Percentiles rank a stretch among this genome's conserved stretches.
phyloP scores from a whole-genome alignment of 1,140 invertebrate species.

The Ganaspis sp. region DNA sequence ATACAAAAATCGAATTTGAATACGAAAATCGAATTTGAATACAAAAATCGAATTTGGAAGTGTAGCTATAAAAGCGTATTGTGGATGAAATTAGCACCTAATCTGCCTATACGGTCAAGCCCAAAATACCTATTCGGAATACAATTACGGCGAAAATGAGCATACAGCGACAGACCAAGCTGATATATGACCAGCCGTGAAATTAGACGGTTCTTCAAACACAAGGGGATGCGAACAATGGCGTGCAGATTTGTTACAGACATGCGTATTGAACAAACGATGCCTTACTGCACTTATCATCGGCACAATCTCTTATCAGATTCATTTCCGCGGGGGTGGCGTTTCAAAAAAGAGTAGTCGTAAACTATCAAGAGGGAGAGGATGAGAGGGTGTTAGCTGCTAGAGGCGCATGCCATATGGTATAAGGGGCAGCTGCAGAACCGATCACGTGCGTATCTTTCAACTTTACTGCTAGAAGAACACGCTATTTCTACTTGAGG shows the following conservation, averaged over 20 bases:
- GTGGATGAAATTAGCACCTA: slow-evolving; percentile 35
- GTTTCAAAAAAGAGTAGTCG: slow-evolving; percentile 25
- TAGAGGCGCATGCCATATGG: slow-evolving; percentile 17
- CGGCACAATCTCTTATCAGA: slow-evolving; percentile 30
- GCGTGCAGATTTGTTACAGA: slow-evolving; percentile 23
- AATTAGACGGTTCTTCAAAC: slow-evolving; percentile 24
- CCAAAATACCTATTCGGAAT: neutral
- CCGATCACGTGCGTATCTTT: slow-evolving; percentile 17
- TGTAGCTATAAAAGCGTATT: no score
- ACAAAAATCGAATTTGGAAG: no score
- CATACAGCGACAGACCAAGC: neutral
- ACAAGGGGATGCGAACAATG: slow-evolving; percentile 9
- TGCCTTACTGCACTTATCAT: slow-evolving; percentile 13
- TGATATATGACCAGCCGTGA: slow-evolving; percentile 23
- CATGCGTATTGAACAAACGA: slow-evolving; percentile 23
- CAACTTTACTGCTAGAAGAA: neutral
- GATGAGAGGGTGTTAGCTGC: slow-evolving; percentile 5
- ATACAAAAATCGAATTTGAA: no score
- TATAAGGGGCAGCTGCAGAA: slow-evolving; percentile 14
- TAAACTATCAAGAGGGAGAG: neutral
- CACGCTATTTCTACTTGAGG: slow-evolving; percentile 29
- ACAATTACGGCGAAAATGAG: slow-evolving; percentile 12
- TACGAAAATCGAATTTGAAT: no score
- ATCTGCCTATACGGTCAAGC: slow-evolving; percentile 43
- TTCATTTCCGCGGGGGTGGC: slow-evolving; percentile 27